Evolutionary conservation across 2,797 vertebrate species (phyloP).

Genomic region (Euthynnus affinis): DNA sequence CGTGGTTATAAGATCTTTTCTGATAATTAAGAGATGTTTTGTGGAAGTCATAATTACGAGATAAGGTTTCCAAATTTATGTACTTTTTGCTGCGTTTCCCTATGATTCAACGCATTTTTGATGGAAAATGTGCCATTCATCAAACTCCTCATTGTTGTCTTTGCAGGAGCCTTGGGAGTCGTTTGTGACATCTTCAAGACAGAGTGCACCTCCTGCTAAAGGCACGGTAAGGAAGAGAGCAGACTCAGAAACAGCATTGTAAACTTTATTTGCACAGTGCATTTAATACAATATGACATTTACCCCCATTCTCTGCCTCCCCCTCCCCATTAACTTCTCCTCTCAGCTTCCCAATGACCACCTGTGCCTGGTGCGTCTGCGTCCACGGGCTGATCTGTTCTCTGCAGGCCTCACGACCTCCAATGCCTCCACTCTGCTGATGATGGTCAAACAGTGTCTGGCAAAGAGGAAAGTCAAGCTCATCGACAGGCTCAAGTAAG

Average conservation of each 20-base stretch:
- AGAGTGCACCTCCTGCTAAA: constrained; percentile 53
- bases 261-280: not conserved
- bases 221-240: constrained; percentile 78
- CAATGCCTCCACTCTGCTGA: constrained; percentile 88
- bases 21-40: too few relatives aligned
- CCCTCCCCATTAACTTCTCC: not conserved
- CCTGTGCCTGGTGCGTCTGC: constrained; percentile 91
- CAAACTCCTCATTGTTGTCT: constrained; percentile 36
- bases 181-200: constrained; percentile 83
- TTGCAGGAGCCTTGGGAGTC: constrained; percentile 90
- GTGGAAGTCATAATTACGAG: too few relatives aligned
- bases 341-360: constrained; percentile 83
- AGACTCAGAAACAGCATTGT: not conserved
- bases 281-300: constrained; percentile 14
- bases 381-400: constrained; percentile 90
- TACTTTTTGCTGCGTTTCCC: not conserved
- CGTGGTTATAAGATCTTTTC: too few relatives aligned
- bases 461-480: constrained; percentile 87
- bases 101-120: not conserved
- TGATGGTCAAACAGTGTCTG: constrained; percentile 95
- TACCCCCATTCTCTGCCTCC: not conserved
- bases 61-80: not conserved
- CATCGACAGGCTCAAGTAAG: constrained; percentile 91
- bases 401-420: constrained; percentile 84
- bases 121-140: not conserved